Conservation (phyloP, 2,888 invertebrate genomes). For the Hetaerina titia region DNA sequence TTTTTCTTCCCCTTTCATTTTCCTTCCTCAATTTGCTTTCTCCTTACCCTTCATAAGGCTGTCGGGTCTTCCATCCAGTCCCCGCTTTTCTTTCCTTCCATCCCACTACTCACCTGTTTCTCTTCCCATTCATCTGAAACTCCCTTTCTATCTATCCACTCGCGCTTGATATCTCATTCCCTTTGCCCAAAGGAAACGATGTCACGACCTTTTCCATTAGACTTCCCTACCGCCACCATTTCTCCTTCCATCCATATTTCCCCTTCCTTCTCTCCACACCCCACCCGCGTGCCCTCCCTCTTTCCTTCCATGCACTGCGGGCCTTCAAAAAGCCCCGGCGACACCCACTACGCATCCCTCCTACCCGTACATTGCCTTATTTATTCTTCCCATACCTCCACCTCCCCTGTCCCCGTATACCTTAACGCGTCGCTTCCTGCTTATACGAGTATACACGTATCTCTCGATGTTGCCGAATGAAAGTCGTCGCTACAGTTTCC, state of each 20-base stretch:
- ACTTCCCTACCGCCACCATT: background rate
- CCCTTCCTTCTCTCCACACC: background rate
- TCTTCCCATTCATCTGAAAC: background rate
- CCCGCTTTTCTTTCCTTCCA: background rate
- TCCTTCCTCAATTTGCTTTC: background rate
- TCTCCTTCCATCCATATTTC: slow-evolving; percentile 4
- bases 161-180: slow-evolving; percentile 53
- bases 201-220: slow-evolving; percentile 56
- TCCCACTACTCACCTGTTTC: background rate
- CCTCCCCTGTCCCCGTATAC: background rate
- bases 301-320: too few relatives aligned
- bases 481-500: background rate
- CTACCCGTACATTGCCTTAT: background rate
- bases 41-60: background rate
- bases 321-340: slow-evolving; percentile 1
- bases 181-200: slow-evolving; percentile 41
- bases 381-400: background rate
- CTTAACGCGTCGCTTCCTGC: slow-evolving; percentile 48
- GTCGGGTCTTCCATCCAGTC: background rate
- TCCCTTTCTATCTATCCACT: background rate
- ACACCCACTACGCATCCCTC: slow-evolving; percentile 17
- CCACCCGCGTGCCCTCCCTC: background rate
- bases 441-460: too few relatives aligned
- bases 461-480: slow-evolving; percentile 39
- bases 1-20: background rate